These are phyloP conservation scores for Steatornis caripensis DNA, from an alignment of 2,113 vertebrate species.

Conservation along the genomic window DNA sequence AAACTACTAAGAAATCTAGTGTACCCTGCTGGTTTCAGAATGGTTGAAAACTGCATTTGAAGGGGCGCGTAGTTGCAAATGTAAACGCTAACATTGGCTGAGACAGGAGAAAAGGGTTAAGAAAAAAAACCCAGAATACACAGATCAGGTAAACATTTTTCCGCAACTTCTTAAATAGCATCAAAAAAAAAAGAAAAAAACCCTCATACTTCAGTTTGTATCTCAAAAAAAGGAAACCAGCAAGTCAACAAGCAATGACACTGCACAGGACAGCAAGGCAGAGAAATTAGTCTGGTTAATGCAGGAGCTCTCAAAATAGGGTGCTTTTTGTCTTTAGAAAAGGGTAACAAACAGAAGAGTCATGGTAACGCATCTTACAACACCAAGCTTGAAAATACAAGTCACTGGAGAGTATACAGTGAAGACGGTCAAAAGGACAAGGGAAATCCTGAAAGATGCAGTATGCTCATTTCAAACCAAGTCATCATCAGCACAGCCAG, in stretches of 20 bases:
- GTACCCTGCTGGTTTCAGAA: conserved; percentile 76
- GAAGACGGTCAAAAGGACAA: conserved; percentile 55
- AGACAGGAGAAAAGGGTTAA: background rate
- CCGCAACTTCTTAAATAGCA: conserved; percentile 49
- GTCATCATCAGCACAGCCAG: background rate
- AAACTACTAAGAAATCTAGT: conserved; percentile 71
- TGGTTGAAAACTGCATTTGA: conserved; percentile 74
- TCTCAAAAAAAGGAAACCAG: conserved; percentile 57
- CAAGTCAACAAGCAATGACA: conserved; percentile 55
- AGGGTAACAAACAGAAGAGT: conserved; percentile 25
- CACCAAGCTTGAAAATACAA: conserved; percentile 62
- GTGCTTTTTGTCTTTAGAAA: background rate
- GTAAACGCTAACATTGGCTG: conserved; percentile 65
- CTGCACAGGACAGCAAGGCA: background rate
- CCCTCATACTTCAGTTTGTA: background rate
- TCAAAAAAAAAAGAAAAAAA: background rate
- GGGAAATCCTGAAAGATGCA: conserved; percentile 57
- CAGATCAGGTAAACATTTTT: conserved; percentile 51
- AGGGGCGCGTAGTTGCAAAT: conserved; percentile 50
- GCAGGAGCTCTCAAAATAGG: conserved; percentile 34
- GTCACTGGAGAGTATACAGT: conserved; percentile 63
- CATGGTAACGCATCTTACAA: conserved; percentile 45
- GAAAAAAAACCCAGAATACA: conserved; percentile 13
- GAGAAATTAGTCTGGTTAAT: background rate
- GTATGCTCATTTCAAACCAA: conserved; percentile 22